phyloP scores from a whole-genome alignment of 2,113 vertebrate genomes.

The Pleuronectes platessa region DNA sequence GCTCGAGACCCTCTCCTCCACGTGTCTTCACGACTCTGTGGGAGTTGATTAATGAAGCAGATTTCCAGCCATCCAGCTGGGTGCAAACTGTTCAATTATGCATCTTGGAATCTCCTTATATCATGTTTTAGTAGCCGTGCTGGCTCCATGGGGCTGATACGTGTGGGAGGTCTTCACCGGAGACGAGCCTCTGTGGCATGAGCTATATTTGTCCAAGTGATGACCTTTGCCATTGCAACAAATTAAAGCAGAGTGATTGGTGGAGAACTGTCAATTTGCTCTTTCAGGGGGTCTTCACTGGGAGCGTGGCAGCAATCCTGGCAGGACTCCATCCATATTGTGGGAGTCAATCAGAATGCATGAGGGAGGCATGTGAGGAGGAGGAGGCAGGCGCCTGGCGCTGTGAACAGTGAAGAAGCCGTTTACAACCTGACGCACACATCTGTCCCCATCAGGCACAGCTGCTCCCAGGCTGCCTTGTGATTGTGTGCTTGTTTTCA shows the following conservation, averaged over 20 bases:
- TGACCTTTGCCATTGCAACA: slow-evolving; percentile 66
- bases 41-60: slow-evolving; percentile 79
- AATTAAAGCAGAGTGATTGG: slow-evolving; percentile 69
- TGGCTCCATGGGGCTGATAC: slow-evolving; percentile 28
- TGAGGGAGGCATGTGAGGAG: slow-evolving; percentile 35
- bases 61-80: slow-evolving; percentile 76
- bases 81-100: slow-evolving; percentile 82
- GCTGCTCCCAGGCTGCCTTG: slow-evolving; percentile 61
- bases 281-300: slow-evolving; percentile 48
- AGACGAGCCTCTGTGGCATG: slow-evolving; percentile 19
- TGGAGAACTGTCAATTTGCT: slow-evolving; percentile 52
- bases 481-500: slow-evolving; percentile 63
- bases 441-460: slow-evolving; percentile 73
- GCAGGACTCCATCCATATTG: slow-evolving; percentile 59
- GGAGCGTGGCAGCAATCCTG: slow-evolving; percentile 45
- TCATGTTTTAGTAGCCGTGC: slow-evolving; percentile 72
- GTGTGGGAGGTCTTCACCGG: slow-evolving; percentile 41
- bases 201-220: slow-evolving; percentile 58
- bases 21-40: slow-evolving; percentile 63
- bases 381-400: slow-evolving; percentile 38
- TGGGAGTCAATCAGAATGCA: slow-evolving; percentile 70
- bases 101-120: slow-evolving; percentile 77
- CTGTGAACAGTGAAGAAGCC: slow-evolving; percentile 68
- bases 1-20: slow-evolving; percentile 57
- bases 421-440: slow-evolving; percentile 71